A percentile compares a stretch with the other conserved stretches of the same genome.
These are phyloP conservation scores for Neotoma lepida DNA, from an alignment of 2,113 vertebrate genomes.

Conservation along the genomic window DNA sequence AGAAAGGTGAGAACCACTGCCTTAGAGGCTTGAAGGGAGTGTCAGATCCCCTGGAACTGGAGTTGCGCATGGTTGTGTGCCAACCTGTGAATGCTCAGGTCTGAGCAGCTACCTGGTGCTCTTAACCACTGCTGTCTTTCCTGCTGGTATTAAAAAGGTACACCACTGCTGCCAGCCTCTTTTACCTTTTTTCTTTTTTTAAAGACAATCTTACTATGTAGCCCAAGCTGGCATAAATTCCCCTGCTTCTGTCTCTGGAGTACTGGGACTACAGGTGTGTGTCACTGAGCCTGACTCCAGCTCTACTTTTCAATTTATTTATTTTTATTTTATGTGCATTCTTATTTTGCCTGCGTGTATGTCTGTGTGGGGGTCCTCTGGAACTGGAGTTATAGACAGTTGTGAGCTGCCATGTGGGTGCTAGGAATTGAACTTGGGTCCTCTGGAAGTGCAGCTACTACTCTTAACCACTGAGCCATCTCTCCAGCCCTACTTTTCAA, in stretches of 20 bases:
- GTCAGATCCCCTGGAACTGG: not conserved
- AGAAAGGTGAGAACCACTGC: not conserved
- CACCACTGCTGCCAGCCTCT: too few relatives aligned
- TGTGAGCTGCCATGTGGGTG: too few relatives aligned
- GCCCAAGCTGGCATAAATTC: not conserved
- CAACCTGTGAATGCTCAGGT: not conserved
- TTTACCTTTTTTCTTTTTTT: not conserved
- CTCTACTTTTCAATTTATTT: not conserved
- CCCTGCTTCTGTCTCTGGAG: not conserved
- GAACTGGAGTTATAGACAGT: too few relatives aligned
- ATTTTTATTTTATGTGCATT: too few relatives aligned
- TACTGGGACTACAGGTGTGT: not conserved
- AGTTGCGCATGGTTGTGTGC: not conserved
- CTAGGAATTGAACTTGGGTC: too few relatives aligned
- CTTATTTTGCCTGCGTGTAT: too few relatives aligned
- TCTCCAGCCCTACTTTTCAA: not conserved
- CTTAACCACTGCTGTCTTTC: not conserved
- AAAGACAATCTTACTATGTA: not conserved
- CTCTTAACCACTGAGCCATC: too few relatives aligned
- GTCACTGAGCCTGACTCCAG: not conserved
- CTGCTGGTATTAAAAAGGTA: too few relatives aligned
- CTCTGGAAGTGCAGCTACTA: too few relatives aligned
- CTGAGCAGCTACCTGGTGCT: not conserved
- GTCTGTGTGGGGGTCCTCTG: too few relatives aligned
- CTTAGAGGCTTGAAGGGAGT: not conserved